These are phyloP conservation scores for Sinocyclocheilus grahami DNA, from an alignment of 2,113 vertebrate species.

Conservation along the genomic window DNA sequence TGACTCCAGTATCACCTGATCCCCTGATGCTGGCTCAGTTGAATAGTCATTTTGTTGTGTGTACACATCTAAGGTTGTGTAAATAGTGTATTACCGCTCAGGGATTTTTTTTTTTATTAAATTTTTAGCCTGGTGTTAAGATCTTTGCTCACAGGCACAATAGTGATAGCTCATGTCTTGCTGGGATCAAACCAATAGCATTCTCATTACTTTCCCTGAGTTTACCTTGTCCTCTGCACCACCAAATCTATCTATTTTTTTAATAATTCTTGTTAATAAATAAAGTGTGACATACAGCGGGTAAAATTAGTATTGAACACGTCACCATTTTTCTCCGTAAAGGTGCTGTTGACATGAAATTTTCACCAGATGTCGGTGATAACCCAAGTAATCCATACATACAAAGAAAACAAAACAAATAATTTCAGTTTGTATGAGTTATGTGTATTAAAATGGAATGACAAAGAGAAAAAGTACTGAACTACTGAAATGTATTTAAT, in stretches of 20 bases:
- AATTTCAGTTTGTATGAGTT: no score
- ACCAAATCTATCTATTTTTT: not conserved
- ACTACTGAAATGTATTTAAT: no score
- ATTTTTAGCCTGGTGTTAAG: not conserved
- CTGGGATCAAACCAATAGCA: not conserved
- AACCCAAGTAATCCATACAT: no score
- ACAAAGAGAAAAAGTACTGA: no score
- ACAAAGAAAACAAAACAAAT: no score
- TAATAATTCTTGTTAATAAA: not conserved
- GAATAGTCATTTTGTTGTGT: slow-evolving; percentile 1
- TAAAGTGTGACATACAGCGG: not conserved
- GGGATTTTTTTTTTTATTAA: not conserved
- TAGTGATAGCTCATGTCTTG: not conserved
- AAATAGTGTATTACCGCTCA: not conserved
- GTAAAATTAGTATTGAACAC: no score
- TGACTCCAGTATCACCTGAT: slow-evolving; percentile 23
- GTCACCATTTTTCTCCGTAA: no score
- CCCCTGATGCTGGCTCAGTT: not conserved
- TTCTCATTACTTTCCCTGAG: not conserved
- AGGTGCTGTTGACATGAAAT: no score
- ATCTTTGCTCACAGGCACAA: not conserved
- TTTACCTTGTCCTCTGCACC: not conserved
- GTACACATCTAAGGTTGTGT: not conserved
- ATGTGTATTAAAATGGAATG: no score
- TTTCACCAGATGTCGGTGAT: no score